These are phyloP conservation scores for Melanotaenia pygmaea DNA, from an alignment of 2,797 vertebrate species.

Conservation along the genomic window DNA sequence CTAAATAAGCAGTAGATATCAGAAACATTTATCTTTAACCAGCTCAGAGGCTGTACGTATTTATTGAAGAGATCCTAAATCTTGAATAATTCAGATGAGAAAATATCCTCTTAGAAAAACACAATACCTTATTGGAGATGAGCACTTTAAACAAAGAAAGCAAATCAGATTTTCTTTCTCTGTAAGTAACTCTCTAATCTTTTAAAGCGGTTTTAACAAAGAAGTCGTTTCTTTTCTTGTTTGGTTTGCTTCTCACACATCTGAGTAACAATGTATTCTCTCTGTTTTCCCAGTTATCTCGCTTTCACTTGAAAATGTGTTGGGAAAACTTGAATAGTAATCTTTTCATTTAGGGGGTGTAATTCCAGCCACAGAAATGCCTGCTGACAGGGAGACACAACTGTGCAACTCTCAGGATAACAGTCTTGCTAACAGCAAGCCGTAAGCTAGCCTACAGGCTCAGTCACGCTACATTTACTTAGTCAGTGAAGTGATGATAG, in stretches of 20 bases:
- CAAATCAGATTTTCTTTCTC: neutral
- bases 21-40: neutral
- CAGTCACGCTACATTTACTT: slow-evolving; percentile 41
- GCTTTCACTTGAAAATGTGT: slow-evolving; percentile 6
- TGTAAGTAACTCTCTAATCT: neutral
- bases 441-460: slow-evolving; percentile 24
- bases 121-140: neutral
- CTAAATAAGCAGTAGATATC: neutral
- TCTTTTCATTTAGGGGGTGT: slow-evolving; percentile 30
- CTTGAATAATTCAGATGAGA: neutral
- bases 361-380: slow-evolving; percentile 41
- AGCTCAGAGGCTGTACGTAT: neutral
- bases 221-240: neutral
- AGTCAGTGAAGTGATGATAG: slow-evolving; percentile 29
- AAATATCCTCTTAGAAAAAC: slow-evolving; percentile 2
- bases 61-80: neutral
- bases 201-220: neutral
- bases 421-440: slow-evolving; percentile 45
- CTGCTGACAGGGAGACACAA: slow-evolving; percentile 52
- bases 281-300: neutral
- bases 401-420: slow-evolving; percentile 62
- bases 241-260: neutral
- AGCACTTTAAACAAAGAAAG: neutral
- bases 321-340: slow-evolving; percentile 24
- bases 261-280: neutral